Evolutionary conservation across 2,797 vertebrate genomes (phyloP).

Genomic region (Betta splendens): DNA sequence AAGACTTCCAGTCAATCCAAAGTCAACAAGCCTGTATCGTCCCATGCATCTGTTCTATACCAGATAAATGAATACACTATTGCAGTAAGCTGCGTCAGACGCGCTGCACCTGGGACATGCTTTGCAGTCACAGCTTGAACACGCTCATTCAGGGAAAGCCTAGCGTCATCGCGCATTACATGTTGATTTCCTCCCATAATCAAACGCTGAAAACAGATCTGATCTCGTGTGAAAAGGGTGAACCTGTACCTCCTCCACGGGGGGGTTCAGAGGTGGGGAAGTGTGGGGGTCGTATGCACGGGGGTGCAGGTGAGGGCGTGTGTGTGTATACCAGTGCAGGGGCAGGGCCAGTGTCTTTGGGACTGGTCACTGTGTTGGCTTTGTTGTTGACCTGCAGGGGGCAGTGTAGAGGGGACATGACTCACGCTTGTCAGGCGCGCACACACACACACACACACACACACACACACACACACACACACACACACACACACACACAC

Average conservation of each 20-base stretch:
- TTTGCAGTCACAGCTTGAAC: constrained; percentile 38
- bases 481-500: constrained; percentile 49
- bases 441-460: too few species aligned
- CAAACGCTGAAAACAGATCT: constrained; percentile 28
- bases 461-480: constrained; percentile 15
- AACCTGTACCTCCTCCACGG: constrained; percentile 67
- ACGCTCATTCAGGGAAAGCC: constrained; percentile 64
- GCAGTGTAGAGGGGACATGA: constrained; percentile 78
- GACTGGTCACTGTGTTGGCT: constrained; percentile 86
- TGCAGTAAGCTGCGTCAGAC: constrained; percentile 23
- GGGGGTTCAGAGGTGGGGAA: constrained; percentile 33
- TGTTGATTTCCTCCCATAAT: too few species aligned
- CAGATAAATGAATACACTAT: constrained; percentile 35
- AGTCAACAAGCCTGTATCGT: constrained; percentile 12
- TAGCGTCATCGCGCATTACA: constrained; percentile 6
- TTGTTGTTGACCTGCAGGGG: constrained; percentile 86
- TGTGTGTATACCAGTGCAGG: constrained; percentile 83
- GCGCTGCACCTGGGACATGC: constrained; percentile 38
- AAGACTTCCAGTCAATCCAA: constrained; percentile 9
- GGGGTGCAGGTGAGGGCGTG: constrained; percentile 59
- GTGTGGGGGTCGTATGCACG: constrained; percentile 42
- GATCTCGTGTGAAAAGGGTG: constrained; percentile 40
- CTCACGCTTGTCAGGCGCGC: constrained; percentile 54
- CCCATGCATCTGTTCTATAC: constrained; percentile 43
- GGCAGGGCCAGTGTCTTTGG: constrained; percentile 84